Evolutionary conservation across 2,797 vertebrate genomes (phyloP).

Genomic region (Zenarchopterus dispar): DNA sequence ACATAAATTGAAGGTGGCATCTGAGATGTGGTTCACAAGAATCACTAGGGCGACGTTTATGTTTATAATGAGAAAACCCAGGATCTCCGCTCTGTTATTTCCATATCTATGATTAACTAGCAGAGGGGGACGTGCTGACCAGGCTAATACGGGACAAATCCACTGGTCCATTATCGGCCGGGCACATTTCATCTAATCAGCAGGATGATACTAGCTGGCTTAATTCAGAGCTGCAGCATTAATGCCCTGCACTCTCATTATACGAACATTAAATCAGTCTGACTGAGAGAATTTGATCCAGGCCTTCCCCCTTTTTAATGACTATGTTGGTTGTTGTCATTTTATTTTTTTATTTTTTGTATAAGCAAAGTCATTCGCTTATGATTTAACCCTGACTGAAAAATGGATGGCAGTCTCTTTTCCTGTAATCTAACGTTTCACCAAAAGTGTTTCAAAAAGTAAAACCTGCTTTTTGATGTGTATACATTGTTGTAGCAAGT

Average conservation of each 20-base stretch:
- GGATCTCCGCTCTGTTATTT: slow-evolving; percentile 59
- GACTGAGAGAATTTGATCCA: slow-evolving; percentile 52
- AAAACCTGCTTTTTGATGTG: neutral
- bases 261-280: slow-evolving; percentile 62
- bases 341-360: slow-evolving; percentile 40
- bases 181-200: slow-evolving; percentile 85
- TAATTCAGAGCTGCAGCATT: slow-evolving; percentile 78
- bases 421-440: slow-evolving; percentile 1
- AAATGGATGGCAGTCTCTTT: neutral
- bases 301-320: slow-evolving; percentile 34
- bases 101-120: slow-evolving; percentile 70
- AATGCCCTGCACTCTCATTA: slow-evolving; percentile 61
- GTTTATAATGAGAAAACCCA: slow-evolving; percentile 69
- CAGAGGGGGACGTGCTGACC: slow-evolving; percentile 74
- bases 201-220: slow-evolving; percentile 81
- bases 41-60: slow-evolving; percentile 36
- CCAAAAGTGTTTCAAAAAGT: neutral
- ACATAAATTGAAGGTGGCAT: slow-evolving; percentile 26
- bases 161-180: slow-evolving; percentile 81
- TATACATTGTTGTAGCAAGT: too few species aligned
- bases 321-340: slow-evolving; percentile 38
- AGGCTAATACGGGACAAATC: slow-evolving; percentile 81
- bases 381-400: slow-evolving; percentile 26
- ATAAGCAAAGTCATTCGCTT: slow-evolving; percentile 19
- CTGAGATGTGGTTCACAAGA: slow-evolving; percentile 36